These are phyloP conservation scores for Miopithecus talapoin DNA, from an alignment of 2,797 vertebrate species.

Conservation along the genomic window DNA sequence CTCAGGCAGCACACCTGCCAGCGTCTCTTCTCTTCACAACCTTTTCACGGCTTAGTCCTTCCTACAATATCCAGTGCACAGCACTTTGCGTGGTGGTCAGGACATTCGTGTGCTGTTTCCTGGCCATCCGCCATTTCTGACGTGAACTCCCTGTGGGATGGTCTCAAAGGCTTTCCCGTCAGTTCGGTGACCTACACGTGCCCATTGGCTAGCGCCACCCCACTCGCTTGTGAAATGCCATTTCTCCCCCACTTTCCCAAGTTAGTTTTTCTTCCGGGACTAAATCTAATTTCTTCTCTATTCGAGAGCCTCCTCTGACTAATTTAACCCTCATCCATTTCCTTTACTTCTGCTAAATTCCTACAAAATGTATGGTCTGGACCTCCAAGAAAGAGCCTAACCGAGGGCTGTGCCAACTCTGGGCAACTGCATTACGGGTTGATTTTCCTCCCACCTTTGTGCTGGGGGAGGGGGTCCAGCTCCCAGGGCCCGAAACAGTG, in stretches of 20 bases:
- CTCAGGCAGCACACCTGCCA: rapidly evolving
- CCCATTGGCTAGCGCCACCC: too few species aligned
- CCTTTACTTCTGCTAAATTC: not conserved
- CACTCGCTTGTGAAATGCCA: not conserved
- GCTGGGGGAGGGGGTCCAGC: rapidly evolving
- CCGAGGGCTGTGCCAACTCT: not conserved
- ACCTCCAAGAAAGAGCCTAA: too few species aligned
- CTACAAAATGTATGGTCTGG: not conserved
- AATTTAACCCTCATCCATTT: not conserved
- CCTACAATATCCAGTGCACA: rapidly evolving
- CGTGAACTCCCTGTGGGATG: rapidly evolving
- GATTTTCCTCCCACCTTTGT: not conserved
- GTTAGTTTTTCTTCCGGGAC: not conserved
- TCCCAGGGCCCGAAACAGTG: not conserved
- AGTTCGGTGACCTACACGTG: too few species aligned
- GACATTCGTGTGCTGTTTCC: too few species aligned
- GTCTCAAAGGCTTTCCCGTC: not conserved
- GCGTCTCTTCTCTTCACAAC: not conserved
- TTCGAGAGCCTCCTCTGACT: not conserved
- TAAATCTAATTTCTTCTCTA: not conserved
- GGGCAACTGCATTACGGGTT: rapidly evolving
- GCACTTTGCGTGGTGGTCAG: not conserved
- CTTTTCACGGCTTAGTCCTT: not conserved
- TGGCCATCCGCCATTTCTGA: not conserved
- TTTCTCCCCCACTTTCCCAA: not conserved